Evolutionary conservation across 2,113 vertebrate genomes (phyloP), one percentile per base, ranked within the genome.

Genomic region (Embiotoca jacksoni): DNA sequence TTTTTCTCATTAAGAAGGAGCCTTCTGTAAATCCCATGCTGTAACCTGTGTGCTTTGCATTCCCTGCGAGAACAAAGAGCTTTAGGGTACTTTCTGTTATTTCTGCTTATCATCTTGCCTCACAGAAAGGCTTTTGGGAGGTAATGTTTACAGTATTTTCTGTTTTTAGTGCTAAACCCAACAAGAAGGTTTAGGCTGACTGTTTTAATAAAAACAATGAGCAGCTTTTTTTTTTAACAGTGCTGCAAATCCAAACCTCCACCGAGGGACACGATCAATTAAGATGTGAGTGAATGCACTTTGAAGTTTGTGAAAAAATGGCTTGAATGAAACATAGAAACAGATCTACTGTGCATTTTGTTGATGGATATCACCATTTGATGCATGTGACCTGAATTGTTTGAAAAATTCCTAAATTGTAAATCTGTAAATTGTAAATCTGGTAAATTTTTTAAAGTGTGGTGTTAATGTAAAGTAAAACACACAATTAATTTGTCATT

Each of bases 21-120:
- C 65, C 81, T 50, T 75, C 39, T 67, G 80, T 83, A 82, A 86
- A 88, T 68, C 72, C 78, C 82, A 77, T 2, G 46, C 79, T 61
- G 72, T 65, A 70, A 87, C 72, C 72, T 69, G 58, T 56, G 14
- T 1, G 60, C 79, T 78, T 23, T 55, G 46, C 49, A 64, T 75
- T 83, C 72, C 31, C 55, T 39, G 61, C 41, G 14, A 60, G 49
- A 65, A 61, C 74, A 78, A 70, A 89, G 61, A 35, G 68, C 49
- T 76, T 72, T 15, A 54, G 37, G 61, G 41, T 32, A 53, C 65
- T 76, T 72, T 50, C 23, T 59, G 71, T 78, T 5, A 36, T 35
- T 46, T n/a, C 68, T 13, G 50, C 70, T 79, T 85, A 80, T 89
- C 78, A 72, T 58, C 33, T 32, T 44, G 69, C 54, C 6, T 82